These are phyloP conservation scores for Oedothorax gibbosus DNA, from an alignment of 1,140 invertebrate genomes.

Conservation along the genomic window DNA sequence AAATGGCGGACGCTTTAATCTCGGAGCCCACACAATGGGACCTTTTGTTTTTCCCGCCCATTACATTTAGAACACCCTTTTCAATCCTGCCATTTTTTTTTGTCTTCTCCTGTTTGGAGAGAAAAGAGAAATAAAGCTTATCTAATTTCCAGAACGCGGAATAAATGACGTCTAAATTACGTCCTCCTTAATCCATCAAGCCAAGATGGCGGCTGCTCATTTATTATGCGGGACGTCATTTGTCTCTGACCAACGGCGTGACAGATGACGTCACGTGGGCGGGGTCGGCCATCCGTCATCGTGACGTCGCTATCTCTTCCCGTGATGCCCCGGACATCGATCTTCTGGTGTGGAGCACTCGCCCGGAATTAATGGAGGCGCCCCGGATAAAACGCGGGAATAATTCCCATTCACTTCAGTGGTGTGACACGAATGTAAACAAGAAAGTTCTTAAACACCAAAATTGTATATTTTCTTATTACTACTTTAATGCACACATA, in stretches of 20 bases:
- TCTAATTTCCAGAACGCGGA: constrained; percentile 54
- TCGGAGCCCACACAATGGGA: constrained; percentile 30
- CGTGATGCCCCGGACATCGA: constrained; percentile 50
- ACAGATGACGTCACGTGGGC: constrained; percentile 59
- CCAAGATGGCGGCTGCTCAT: constrained; percentile 35
- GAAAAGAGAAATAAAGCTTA: constrained; percentile 46
- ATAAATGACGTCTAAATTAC: constrained; percentile 60
- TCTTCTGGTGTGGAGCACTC: constrained; percentile 28
- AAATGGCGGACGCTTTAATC: constrained; percentile 35
- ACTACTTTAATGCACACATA: too few relatives aligned
- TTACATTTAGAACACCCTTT: constrained; percentile 1
- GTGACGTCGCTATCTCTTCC: constrained; percentile 51
- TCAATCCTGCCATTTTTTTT: background rate
- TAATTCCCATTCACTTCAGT: too few relatives aligned
- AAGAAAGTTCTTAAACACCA: too few relatives aligned
- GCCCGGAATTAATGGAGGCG: background rate
- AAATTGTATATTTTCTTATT: too few relatives aligned
- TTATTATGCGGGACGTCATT: constrained; percentile 57
- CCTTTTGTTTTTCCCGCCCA: constrained; percentile 40
- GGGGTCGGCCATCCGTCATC: constrained; percentile 54
- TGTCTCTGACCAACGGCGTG: constrained; percentile 59
- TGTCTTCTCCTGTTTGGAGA: constrained; percentile 3
- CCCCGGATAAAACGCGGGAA: too few relatives aligned
- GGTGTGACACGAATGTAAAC: too few relatives aligned
- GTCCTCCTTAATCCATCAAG: constrained; percentile 56